phyloP scores from a whole-genome alignment of 2,113 vertebrate species.

The Micronycteris hirsuta region DNA sequence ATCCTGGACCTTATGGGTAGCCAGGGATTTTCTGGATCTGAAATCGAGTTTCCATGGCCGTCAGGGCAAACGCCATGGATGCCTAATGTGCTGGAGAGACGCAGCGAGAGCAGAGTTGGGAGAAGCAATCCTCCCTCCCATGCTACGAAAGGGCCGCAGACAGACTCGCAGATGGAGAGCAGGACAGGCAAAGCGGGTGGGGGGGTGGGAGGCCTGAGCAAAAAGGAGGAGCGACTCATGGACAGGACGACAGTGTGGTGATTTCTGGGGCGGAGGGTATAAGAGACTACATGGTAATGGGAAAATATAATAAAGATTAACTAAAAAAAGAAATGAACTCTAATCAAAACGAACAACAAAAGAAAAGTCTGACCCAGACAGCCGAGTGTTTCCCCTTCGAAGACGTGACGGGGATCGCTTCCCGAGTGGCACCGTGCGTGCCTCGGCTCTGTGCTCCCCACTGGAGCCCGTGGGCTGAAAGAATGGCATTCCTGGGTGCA shows the following conservation, averaged over 20 bases:
- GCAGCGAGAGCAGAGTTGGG: background rate
- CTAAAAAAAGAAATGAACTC: no score
- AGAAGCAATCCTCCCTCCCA: background rate
- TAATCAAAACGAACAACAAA: no score
- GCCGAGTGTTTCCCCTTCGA: background rate
- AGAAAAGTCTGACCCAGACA: background rate
- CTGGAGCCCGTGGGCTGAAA: background rate
- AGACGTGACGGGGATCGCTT: rapidly evolving
- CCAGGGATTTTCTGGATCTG: slow-evolving; percentile 10
- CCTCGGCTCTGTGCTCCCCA: background rate
- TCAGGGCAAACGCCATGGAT: background rate
- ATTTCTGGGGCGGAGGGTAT: no score
- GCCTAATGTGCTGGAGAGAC: background rate
- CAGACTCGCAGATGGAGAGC: no score
- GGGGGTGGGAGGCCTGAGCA: no score
- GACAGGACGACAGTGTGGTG: no score
- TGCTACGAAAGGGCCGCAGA: background rate
- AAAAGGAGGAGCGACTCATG: no score
- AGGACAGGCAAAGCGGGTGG: no score
- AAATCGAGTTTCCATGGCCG: background rate
- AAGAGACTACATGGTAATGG: no score
- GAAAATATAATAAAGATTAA: no score
- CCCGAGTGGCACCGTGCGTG: background rate
- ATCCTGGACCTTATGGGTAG: background rate
- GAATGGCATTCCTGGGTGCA: background rate